A percentile compares a stretch with the other conserved stretches of the same genome.
These are phyloP conservation scores for Rhinophrynus dorsalis DNA, from an alignment of 2,797 vertebrate genomes.

Conservation along the genomic window DNA sequence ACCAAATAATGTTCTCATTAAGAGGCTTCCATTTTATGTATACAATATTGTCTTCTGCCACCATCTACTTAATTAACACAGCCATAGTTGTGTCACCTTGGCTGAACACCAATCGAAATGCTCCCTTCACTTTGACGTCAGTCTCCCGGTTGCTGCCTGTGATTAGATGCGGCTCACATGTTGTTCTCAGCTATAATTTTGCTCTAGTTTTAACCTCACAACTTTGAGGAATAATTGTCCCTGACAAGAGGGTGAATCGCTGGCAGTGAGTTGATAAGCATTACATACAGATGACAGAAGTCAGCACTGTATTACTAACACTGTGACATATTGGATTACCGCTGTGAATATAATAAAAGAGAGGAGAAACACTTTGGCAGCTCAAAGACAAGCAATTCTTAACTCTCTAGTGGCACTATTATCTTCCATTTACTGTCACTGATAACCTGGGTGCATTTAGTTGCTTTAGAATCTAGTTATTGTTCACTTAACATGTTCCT, in stretches of 20 bases:
- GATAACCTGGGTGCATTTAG: slow-evolving; percentile 82
- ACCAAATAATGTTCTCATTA: too few relatives aligned
- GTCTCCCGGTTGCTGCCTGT: slow-evolving; percentile 60
- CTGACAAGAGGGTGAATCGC: slow-evolving; percentile 97
- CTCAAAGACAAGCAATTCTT: slow-evolving; percentile 88
- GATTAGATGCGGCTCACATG: slow-evolving; percentile 66
- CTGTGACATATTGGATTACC: slow-evolving; percentile 98
- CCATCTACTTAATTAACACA: too few relatives aligned
- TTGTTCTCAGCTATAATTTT: slow-evolving; percentile 74
- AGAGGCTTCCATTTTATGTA: too few relatives aligned
- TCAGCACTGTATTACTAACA: slow-evolving; percentile 91
- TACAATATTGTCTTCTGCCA: too few relatives aligned
- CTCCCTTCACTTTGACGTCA: slow-evolving; percentile 64
- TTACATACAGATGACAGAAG: slow-evolving; percentile 97
- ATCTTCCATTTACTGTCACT: slow-evolving; percentile 86
- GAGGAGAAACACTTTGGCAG: slow-evolving; percentile 91
- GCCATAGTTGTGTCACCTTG: slow-evolving; percentile 6
- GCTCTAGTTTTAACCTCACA: slow-evolving; percentile 80
- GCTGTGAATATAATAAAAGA: slow-evolving; percentile 97
- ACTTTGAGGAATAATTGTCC: slow-evolving; percentile 93
- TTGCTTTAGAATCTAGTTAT: slow-evolving; percentile 71
- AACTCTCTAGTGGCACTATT: slow-evolving; percentile 83
- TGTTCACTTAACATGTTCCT: slow-evolving; percentile 76
- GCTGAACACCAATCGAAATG: slow-evolving; percentile 20
- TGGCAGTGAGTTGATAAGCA: slow-evolving; percentile 96